Evolutionary conservation across 1,140 invertebrate species (phyloP).

Genomic region (Pogonomyrmex barbatus): DNA sequence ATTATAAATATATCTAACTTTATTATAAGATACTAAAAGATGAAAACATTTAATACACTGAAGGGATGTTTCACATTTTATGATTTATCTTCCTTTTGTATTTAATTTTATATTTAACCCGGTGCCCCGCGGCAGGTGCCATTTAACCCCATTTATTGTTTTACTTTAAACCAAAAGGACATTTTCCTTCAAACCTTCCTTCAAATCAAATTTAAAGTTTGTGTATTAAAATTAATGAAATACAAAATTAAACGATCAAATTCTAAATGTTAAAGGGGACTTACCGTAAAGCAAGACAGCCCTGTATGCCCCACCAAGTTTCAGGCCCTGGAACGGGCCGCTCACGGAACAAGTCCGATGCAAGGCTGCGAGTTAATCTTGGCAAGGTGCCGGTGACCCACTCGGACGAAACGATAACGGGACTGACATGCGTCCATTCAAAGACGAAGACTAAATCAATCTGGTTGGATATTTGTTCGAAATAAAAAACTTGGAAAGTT

Average conservation of each 20-base stretch:
- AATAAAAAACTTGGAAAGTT: neutral
- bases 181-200: too few species aligned
- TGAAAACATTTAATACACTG: neutral
- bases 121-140: too few species aligned
- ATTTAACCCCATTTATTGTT: too few species aligned
- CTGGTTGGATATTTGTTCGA: neutral
- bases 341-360: constrained; percentile 71
- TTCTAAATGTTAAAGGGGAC: neutral
- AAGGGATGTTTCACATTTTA: neutral
- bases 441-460: constrained; percentile 56
- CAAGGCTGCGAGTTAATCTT: constrained; percentile 70
- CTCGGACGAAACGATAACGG: constrained; percentile 84
- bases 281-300: constrained; percentile 46
- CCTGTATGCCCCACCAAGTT: constrained; percentile 76
- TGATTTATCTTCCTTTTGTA: neutral
- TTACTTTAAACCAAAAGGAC: too few species aligned
- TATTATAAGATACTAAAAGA: neutral
- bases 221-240: neutral
- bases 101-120: neutral
- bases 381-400: constrained; percentile 82
- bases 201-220: too few species aligned
- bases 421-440: constrained; percentile 78
- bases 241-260: neutral
- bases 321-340: constrained; percentile 57
- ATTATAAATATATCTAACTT: neutral